These are phyloP conservation scores for Sebastiscus albofasciatus DNA, from an alignment of 2,797 vertebrate species.

Conservation along the genomic window DNA sequence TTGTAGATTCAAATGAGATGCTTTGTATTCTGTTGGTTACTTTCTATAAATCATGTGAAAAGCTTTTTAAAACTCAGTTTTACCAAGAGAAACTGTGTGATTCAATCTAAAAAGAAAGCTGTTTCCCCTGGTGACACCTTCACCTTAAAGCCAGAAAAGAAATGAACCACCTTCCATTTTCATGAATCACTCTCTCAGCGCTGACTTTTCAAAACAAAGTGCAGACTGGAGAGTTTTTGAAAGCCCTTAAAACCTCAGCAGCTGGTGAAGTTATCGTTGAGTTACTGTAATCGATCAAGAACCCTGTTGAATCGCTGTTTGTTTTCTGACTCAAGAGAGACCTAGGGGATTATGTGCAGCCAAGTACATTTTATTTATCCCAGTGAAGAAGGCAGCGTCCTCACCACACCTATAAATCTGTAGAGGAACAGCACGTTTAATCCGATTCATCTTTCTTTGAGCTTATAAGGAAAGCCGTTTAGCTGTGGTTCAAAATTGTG, in stretches of 20 bases:
- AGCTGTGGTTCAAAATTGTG: neutral
- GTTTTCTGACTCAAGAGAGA: neutral
- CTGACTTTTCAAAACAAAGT: conserved; percentile 1
- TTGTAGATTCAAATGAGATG: neutral
- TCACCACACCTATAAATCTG: conserved; percentile 4
- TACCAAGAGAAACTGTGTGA: neutral
- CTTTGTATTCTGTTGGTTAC: neutral
- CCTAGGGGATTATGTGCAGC: neutral
- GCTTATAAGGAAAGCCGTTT: conserved; percentile 15
- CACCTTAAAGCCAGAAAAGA: conserved; percentile 11
- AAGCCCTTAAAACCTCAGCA: conserved; percentile 13
- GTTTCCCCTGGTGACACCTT: neutral
- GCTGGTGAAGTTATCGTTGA: conserved; percentile 8
- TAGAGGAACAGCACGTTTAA: neutral
- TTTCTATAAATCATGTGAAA: neutral
- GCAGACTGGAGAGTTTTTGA: neutral
- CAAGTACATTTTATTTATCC: neutral
- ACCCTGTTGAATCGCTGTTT: neutral
- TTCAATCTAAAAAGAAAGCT: neutral
- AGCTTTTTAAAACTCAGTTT: neutral
- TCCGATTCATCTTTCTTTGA: neutral
- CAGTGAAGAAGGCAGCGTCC: neutral
- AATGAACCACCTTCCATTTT: neutral
- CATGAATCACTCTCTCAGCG: neutral
- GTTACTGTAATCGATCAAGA: neutral